These are phyloP conservation scores for Tenthredo distinguenda DNA, from an alignment of 2,888 invertebrate species.

Conservation along the genomic window DNA sequence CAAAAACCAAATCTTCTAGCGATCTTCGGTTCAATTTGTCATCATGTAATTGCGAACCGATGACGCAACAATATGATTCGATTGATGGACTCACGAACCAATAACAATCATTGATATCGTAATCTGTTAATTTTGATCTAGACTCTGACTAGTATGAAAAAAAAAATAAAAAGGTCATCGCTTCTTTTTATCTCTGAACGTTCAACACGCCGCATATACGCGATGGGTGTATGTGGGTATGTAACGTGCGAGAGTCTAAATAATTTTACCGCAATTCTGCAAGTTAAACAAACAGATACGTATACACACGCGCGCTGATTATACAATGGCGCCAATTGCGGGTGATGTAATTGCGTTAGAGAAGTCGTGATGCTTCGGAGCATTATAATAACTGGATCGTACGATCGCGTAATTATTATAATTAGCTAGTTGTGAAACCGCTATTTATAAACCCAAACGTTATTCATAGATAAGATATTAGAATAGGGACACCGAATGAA, in stretches of 20 bases:
- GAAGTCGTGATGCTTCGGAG: background rate
- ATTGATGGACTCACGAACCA: background rate
- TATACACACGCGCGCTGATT: background rate
- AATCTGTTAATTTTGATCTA: conserved; percentile 1
- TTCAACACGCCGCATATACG: background rate
- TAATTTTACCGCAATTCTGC: background rate
- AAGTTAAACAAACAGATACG: background rate
- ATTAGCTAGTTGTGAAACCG: conserved; percentile 21
- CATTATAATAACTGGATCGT: background rate
- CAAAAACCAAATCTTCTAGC: background rate
- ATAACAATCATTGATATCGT: background rate
- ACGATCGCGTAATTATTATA: conserved; percentile 24
- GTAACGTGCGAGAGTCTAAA: background rate
- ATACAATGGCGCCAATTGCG: background rate
- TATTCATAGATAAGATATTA: background rate
- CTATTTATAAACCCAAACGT: conserved; percentile 2
- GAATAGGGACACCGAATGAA: background rate
- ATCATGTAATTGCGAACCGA: background rate
- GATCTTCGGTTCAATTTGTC: background rate
- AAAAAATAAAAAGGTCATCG: background rate
- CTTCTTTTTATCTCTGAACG: background rate
- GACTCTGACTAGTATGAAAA: background rate
- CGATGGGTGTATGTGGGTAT: background rate
- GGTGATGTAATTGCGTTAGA: conserved; percentile 3
- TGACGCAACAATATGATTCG: background rate